These are phyloP conservation scores for Rugalucina vietnamica DNA, from an alignment of 2,888 invertebrate species.

Conservation along the genomic window DNA sequence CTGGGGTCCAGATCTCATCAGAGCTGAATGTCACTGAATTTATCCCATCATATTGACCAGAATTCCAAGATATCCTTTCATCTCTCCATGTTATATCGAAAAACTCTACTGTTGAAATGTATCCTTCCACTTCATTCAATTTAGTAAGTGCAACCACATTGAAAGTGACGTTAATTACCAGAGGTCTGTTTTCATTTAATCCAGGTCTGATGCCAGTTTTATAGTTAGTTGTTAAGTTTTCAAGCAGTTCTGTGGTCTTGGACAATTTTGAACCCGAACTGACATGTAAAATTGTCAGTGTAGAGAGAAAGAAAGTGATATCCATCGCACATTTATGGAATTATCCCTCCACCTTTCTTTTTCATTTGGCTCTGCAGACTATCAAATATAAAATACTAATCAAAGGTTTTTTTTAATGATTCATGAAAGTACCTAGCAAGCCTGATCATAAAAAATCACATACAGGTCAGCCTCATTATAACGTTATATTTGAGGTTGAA, in stretches of 20 bases:
- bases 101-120: background rate
- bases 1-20: background rate
- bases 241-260: background rate
- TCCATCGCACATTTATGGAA: too few species aligned
- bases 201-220: background rate
- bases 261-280: background rate
- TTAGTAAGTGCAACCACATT: background rate
- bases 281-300: too few species aligned
- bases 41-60: background rate
- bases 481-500: too few species aligned
- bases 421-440: too few species aligned
- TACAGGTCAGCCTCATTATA: too few species aligned
- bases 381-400: too few species aligned
- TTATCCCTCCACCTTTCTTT: too few species aligned
- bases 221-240: background rate
- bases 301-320: too few species aligned
- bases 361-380: too few species aligned
- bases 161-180: background rate
- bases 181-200: background rate
- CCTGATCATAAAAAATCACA: too few species aligned
- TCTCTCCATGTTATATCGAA: background rate
- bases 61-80: background rate
- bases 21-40: background rate
- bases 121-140: conserved; percentile 13
- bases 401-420: too few species aligned